Conservation (phyloP, 2,113 vertebrate species). For the Acinonyx jubatus region DNA sequence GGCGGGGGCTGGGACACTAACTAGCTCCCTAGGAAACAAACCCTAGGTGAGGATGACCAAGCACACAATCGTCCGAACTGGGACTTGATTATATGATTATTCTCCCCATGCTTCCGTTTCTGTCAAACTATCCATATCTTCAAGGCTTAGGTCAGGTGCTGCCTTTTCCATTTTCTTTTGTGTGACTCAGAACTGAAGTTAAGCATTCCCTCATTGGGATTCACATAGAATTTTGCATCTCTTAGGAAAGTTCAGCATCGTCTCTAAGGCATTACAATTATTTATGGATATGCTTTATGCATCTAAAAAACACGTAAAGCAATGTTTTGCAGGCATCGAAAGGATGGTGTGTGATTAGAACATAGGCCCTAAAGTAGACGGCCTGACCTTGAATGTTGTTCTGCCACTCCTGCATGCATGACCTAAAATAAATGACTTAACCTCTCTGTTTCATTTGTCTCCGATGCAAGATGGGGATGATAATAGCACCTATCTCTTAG, state of each 20-base stretch:
- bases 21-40: neutral
- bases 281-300: neutral
- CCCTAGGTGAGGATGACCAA: neutral
- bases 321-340: neutral
- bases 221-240: neutral
- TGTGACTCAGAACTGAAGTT: neutral
- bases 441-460: neutral
- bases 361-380: neutral
- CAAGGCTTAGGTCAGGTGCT: neutral
- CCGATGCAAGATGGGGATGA: neutral
- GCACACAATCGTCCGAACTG: too few species aligned
- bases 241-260: neutral
- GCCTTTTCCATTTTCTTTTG: neutral
- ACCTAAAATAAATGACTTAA: neutral
- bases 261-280: neutral
- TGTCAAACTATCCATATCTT: neutral
- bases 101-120: neutral
- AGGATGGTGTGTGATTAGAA: neutral
- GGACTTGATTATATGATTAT: neutral
- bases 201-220: neutral
- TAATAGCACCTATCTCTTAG: neutral
- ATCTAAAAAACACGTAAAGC: neutral
- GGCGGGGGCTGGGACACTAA: neutral
- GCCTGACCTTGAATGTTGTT: neutral
- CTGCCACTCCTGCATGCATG: neutral